Percentiles rank a stretch among this genome's conserved stretches.
Conservation (phyloP, 2,113 vertebrate species). For the Hippocampus barbouri region DNA sequence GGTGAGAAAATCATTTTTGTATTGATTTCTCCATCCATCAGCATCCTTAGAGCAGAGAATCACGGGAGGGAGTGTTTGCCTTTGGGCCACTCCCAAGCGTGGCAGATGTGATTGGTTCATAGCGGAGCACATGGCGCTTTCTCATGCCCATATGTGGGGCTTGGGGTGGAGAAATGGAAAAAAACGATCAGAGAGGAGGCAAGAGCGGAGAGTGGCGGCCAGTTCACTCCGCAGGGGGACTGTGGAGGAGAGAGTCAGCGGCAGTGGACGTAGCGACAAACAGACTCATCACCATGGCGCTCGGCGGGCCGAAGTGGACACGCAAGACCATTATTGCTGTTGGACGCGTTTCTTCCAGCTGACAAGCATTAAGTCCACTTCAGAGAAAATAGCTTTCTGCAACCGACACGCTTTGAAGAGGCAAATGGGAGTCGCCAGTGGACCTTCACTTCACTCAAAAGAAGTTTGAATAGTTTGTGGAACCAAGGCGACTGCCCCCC, state of each 20-base stretch:
- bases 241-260: slow-evolving; percentile 38
- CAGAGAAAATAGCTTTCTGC: neutral
- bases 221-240: slow-evolving; percentile 53
- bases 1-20: neutral
- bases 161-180: slow-evolving; percentile 55
- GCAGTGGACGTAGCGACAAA: neutral
- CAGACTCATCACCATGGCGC: neutral
- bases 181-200: slow-evolving; percentile 22
- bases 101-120: slow-evolving; percentile 68
- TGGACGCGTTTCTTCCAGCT: neutral
- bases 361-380: neutral
- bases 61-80: slow-evolving; percentile 20
- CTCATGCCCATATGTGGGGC: slow-evolving; percentile 72
- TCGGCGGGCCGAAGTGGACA: neutral
- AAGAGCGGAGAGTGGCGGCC: slow-evolving; percentile 32
- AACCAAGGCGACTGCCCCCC: slow-evolving; percentile 1
- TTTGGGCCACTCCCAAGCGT: slow-evolving; percentile 38
- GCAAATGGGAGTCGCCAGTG: neutral
- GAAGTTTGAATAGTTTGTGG: neutral
- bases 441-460: neutral
- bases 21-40: slow-evolving; percentile 6
- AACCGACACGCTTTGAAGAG: slow-evolving; percentile 13
- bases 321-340: neutral
- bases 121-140: slow-evolving; percentile 77
- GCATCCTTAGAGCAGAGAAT: slow-evolving; percentile 17